These are phyloP conservation scores for Papilio xuthus DNA, from an alignment of 1,140 invertebrate genomes.

Conservation along the genomic window DNA sequence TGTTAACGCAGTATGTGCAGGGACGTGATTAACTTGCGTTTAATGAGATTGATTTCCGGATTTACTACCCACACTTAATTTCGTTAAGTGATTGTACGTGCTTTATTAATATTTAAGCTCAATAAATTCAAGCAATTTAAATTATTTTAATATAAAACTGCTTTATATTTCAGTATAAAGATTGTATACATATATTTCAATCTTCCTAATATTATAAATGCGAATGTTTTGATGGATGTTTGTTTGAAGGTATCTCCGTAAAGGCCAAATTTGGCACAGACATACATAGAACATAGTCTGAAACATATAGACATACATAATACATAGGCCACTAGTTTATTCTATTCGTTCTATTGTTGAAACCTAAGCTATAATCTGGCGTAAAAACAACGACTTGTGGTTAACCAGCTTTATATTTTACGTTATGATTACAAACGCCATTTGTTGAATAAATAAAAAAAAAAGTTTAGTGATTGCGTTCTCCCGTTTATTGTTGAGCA, in stretches of 20 bases:
- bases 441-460: neutral
- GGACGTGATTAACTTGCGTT: conserved; percentile 27
- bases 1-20: neutral
- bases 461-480: conserved; percentile 28
- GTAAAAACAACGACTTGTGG: neutral
- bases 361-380: neutral
- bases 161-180: neutral
- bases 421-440: neutral
- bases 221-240: too few species aligned
- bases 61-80: conserved; percentile 20
- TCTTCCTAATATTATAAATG: too few species aligned
- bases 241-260: too few species aligned
- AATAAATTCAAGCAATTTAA: conserved; percentile 1
- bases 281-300: too few species aligned
- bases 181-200: neutral
- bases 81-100: conserved; percentile 14
- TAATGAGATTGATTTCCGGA: conserved; percentile 30
- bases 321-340: too few species aligned
- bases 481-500: conserved; percentile 39
- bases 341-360: too few species aligned
- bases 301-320: too few species aligned
- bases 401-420: neutral
- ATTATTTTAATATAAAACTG: neutral
- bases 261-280: too few species aligned
- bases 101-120: conserved; percentile 7